phyloP scores from a whole-genome alignment of 2,797 vertebrate genomes.

The Scomberomorus guttatus region DNA sequence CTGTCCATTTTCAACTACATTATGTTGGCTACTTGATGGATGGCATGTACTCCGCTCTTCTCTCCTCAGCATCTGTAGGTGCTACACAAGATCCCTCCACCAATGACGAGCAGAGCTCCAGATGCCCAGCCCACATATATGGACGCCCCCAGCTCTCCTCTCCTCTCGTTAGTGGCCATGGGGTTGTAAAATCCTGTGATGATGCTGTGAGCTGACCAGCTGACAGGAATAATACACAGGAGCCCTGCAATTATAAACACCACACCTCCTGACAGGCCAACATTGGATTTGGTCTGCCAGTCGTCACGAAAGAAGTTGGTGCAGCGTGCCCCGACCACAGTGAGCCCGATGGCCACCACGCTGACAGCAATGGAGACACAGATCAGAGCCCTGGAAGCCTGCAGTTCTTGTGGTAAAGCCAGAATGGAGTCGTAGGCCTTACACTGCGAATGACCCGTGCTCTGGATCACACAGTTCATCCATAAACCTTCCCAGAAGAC shows the following conservation, averaged over 20 bases:
- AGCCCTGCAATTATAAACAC: slow-evolving; percentile 81
- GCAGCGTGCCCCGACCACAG: slow-evolving; percentile 78
- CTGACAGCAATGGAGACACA: slow-evolving; percentile 79
- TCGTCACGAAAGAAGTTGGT: slow-evolving; percentile 80
- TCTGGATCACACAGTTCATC: slow-evolving; percentile 88
- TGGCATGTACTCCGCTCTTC: neutral
- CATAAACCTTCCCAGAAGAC: slow-evolving; percentile 86
- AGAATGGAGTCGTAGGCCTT: slow-evolving; percentile 83
- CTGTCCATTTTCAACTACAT: slow-evolving; percentile 4
- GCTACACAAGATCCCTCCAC: slow-evolving; percentile 80
- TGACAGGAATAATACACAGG: slow-evolving; percentile 81
- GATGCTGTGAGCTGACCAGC: slow-evolving; percentile 82
- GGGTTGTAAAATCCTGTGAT: slow-evolving; percentile 84
- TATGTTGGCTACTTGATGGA: neutral
- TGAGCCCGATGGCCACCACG: slow-evolving; percentile 79
- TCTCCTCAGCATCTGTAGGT: slow-evolving; percentile 75
- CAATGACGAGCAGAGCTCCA: slow-evolving; percentile 81
- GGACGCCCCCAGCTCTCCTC: slow-evolving; percentile 84
- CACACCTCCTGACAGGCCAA: slow-evolving; percentile 77
- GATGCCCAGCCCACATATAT: slow-evolving; percentile 86
- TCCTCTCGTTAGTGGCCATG: slow-evolving; percentile 41
- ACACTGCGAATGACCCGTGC: slow-evolving; percentile 84
- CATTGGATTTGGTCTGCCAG: slow-evolving; percentile 65
- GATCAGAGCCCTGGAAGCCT: slow-evolving; percentile 81
- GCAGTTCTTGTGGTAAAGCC: slow-evolving; percentile 81